A percentile compares a stretch with the other conserved stretches of the same genome.
Evolutionary conservation across 2,797 vertebrate species (phyloP).

Genomic region (Zalophus californianus): DNA sequence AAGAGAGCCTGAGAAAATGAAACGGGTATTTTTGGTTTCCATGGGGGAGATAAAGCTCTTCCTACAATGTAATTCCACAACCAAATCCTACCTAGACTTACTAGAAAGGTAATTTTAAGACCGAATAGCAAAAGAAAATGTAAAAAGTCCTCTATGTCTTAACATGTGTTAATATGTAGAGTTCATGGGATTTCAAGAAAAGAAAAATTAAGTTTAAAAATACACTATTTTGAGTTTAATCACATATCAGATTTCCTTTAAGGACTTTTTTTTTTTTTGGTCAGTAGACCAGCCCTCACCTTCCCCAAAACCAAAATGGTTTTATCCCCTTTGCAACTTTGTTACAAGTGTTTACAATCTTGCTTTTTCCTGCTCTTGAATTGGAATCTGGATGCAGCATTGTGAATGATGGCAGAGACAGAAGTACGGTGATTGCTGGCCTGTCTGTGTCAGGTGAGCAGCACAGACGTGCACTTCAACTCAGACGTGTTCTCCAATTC

Average conservation of each 20-base stretch:
- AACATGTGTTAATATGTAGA: background rate
- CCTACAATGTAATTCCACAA: background rate
- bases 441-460: background rate
- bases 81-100: too few species aligned
- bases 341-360: too few species aligned
- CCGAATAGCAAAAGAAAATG: background rate
- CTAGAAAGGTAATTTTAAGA: background rate
- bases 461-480: background rate
- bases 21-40: accelerated
- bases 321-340: accelerated
- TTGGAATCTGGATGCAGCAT: accelerated
- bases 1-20: background rate
- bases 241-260: background rate
- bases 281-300: background rate
- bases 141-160: background rate
- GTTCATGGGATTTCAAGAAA: background rate
- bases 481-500: background rate
- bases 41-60: background rate
- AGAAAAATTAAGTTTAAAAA: background rate
- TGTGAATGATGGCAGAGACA: background rate
- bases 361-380: too few species aligned
- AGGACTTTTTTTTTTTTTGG: background rate
- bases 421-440: background rate
- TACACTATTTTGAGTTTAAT: background rate
- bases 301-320: background rate